These are phyloP conservation scores for Heterodera schachtii DNA, from an alignment of 1,140 invertebrate species.

Conservation along the genomic window DNA sequence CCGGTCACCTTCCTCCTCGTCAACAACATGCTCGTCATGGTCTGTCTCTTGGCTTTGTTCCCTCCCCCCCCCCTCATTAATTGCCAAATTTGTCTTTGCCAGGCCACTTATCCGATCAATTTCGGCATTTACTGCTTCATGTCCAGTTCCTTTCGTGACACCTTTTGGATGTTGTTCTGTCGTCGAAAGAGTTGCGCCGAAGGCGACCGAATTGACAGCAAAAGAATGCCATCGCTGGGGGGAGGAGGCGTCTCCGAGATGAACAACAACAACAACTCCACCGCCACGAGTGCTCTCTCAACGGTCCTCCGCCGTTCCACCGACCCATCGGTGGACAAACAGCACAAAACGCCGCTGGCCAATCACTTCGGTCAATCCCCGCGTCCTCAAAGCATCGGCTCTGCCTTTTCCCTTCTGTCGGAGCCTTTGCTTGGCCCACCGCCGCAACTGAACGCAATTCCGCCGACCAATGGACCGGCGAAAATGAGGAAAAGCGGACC, in stretches of 20 bases:
- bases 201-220: background rate
- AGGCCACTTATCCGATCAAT: conserved; percentile 83
- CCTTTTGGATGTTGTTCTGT: conserved; percentile 83
- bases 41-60: conserved; percentile 62
- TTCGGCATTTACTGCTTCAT: conserved; percentile 94
- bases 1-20: conserved; percentile 78
- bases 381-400: background rate
- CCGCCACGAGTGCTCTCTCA: background rate
- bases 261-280: background rate
- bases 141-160: conserved; percentile 88
- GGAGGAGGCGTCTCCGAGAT: background rate
- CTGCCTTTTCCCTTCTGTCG: background rate
- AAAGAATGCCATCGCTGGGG: background rate
- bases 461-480: background rate
- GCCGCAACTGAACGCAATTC: background rate
- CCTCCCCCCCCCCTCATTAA: background rate
- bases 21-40: conserved; percentile 86
- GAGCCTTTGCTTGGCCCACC: background rate
- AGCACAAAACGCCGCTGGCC: background rate
- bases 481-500: background rate
- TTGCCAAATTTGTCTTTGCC: conserved; percentile 30
- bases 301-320: conserved; percentile 27
- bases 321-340: conserved; percentile 18
- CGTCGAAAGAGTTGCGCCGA: background rate
- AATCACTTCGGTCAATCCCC: background rate